A percentile compares a stretch with the other conserved stretches of the same genome.
These are phyloP conservation scores for Erebia epiphron DNA, from an alignment of 2,888 invertebrate genomes.

Conservation along the genomic window DNA sequence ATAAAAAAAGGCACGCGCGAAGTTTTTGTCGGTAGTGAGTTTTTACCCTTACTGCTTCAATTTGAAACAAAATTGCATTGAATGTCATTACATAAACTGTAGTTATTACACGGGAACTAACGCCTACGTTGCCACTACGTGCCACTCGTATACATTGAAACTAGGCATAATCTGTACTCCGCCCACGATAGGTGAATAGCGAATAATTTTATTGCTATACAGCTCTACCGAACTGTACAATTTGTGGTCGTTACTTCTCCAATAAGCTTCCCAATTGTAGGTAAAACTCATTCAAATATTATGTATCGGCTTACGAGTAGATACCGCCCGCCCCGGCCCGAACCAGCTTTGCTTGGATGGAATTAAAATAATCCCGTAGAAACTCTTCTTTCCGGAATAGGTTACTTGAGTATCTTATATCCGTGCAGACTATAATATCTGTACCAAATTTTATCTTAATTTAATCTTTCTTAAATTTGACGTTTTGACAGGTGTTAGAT, in stretches of 20 bases:
- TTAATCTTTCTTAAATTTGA: no score
- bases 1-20: no score
- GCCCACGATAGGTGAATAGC: background rate
- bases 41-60: background rate
- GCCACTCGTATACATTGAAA: constrained; percentile 1
- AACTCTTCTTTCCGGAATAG: no score
- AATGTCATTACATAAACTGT: constrained; percentile 17
- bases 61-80: constrained; percentile 20
- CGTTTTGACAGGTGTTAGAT: no score
- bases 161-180: constrained; percentile 6
- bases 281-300: background rate
- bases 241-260: background rate
- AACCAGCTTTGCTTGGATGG: no score
- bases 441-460: no score
- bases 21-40: no score
- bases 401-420: no score
- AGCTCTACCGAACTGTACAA: background rate
- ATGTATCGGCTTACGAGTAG: no score
- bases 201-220: constrained; percentile 7
- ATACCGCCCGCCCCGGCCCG: no score
- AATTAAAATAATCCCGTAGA: no score
- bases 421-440: no score
- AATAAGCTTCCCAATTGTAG: background rate
- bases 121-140: constrained; percentile 2
- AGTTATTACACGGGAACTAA: constrained; percentile 6